These are phyloP conservation scores for Azorinus chamasolen DNA, from an alignment of 2,888 invertebrate species.

Conservation along the genomic window DNA sequence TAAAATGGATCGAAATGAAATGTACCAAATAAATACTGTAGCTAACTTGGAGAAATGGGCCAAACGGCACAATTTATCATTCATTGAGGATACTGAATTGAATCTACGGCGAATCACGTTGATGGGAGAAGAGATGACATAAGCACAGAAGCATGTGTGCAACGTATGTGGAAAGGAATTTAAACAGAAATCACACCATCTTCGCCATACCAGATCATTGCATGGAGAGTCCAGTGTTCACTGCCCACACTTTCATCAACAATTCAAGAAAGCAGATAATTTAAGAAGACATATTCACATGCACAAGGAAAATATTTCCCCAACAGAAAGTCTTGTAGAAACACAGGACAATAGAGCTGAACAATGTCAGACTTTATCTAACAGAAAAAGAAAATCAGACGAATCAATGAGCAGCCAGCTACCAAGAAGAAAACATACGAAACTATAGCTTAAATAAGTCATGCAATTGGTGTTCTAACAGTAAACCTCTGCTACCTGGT, in stretches of 20 bases:
- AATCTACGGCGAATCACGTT: constrained; percentile 11
- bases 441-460: no score
- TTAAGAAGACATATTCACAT: neutral
- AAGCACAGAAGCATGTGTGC: constrained; percentile 3
- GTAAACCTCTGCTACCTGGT: constrained; percentile 26
- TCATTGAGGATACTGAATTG: constrained; percentile 8
- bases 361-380: no score
- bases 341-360: neutral
- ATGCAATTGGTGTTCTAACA: constrained; percentile 41
- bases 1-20: constrained; percentile 11
- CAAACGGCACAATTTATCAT: neutral
- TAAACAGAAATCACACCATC: constrained; percentile 13
- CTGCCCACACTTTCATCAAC: neutral
- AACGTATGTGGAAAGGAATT: constrained; percentile 2
- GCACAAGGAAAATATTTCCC: constrained; percentile 19
- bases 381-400: no score
- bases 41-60: constrained; percentile 9
- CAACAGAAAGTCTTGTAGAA: neutral
- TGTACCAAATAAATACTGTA: constrained; percentile 10
- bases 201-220: neutral
- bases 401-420: no score
- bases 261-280: constrained; percentile 18
- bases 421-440: no score
- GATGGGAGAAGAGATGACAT: constrained; percentile 3
- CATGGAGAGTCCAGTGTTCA: neutral